Conservation (phyloP, 2,797 vertebrate genomes). For the Psittacula echo region DNA sequence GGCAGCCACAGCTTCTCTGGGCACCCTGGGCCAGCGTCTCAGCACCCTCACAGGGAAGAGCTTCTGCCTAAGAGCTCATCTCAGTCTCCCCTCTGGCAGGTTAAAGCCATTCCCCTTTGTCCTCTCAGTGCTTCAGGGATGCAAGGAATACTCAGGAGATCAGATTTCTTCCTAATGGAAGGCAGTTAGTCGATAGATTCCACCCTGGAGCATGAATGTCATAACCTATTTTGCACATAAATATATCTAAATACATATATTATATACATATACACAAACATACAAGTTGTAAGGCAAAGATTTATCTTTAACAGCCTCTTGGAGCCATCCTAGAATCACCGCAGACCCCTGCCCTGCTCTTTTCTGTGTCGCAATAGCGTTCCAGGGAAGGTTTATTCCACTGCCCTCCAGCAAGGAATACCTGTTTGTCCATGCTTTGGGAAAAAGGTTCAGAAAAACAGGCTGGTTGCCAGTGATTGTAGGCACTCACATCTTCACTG, state of each 20-base stretch:
- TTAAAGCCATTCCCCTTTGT: background rate
- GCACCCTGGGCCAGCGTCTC: too few relatives aligned
- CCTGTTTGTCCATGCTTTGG: background rate
- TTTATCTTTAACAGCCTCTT: background rate
- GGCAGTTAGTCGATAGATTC: background rate
- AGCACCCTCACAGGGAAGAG: background rate
- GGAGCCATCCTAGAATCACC: background rate
- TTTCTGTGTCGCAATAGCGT: accelerated
- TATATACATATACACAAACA: too few relatives aligned
- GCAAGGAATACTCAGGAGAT: background rate
- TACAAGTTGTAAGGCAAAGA: background rate
- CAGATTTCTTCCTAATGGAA: background rate
- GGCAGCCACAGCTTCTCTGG: too few relatives aligned
- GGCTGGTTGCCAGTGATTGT: background rate
- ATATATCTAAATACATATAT: background rate
- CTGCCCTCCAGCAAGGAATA: background rate
- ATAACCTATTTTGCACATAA: background rate
- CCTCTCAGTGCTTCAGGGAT: background rate
- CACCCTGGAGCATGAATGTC: background rate
- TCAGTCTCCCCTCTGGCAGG: background rate
- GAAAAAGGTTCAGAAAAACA: background rate
- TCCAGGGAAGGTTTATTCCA: background rate
- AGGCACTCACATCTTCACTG: accelerated
- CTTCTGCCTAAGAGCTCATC: background rate
- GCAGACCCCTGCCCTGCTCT: too few relatives aligned